Conservation (phyloP, 1,140 invertebrate species). For the Zaprionus capensis region DNA sequence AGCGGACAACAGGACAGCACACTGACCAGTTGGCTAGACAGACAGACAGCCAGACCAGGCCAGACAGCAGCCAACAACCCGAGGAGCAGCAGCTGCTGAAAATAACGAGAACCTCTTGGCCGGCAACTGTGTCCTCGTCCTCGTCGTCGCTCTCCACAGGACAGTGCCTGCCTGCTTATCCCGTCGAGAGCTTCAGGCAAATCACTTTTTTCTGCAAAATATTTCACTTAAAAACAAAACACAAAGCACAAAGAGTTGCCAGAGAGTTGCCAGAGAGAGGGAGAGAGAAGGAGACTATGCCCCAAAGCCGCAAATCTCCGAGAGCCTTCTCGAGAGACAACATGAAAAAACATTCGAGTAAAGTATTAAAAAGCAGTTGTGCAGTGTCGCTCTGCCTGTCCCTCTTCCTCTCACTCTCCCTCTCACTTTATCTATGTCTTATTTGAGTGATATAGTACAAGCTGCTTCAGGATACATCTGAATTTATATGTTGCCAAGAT, state of each 20-base stretch:
- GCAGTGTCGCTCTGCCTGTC: background rate
- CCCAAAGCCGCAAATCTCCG: conserved; percentile 6
- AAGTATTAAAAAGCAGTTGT: conserved; percentile 1
- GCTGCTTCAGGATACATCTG: background rate
- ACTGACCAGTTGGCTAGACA: background rate
- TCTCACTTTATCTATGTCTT: background rate
- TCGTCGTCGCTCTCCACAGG: background rate
- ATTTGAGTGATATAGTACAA: background rate
- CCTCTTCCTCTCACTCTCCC: background rate
- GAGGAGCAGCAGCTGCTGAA: conserved; percentile 40
- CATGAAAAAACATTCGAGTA: conserved; percentile 3
- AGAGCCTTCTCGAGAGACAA: background rate
- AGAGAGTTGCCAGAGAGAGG: background rate
- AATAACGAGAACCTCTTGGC: conserved; percentile 64
- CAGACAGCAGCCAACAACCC: background rate
- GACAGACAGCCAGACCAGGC: background rate
- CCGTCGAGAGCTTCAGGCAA: conserved; percentile 1
- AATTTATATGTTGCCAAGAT: background rate
- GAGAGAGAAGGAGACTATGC: background rate
- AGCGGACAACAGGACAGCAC: background rate
- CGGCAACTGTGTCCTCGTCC: conserved; percentile 16
- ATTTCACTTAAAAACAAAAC: conserved; percentile 10
- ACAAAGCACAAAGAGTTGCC: conserved; percentile 7
- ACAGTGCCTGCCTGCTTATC: background rate
- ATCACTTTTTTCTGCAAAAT: conserved; percentile 7